Evolutionary conservation across 2,113 vertebrate genomes (phyloP).

Genomic region (Cyanocitta stelleri): DNA sequence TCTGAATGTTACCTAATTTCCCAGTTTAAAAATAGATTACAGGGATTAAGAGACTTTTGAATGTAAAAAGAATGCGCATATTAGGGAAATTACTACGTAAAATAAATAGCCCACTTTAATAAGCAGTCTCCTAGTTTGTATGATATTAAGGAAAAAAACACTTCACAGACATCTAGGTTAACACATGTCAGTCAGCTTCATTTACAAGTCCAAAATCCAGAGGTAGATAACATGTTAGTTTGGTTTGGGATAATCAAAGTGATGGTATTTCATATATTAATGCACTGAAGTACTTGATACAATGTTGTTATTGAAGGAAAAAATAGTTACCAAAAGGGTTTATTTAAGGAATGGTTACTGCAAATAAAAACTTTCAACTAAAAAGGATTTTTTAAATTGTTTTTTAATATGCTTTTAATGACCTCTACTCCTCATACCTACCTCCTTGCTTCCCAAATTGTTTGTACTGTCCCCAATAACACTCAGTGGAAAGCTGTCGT

Average conservation of each 20-base stretch:
- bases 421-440: slow-evolving; percentile 70
- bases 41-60: neutral
- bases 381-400: slow-evolving; percentile 41
- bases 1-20: neutral
- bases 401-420: slow-evolving; percentile 84
- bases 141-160: neutral
- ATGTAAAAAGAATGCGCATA: neutral
- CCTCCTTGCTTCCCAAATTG: slow-evolving; percentile 73
- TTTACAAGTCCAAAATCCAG: slow-evolving; percentile 16
- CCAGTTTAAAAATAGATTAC: slow-evolving; percentile 15
- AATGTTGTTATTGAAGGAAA: neutral
- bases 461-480: slow-evolving; percentile 80
- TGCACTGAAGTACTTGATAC: neutral
- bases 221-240: neutral
- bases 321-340: neutral
- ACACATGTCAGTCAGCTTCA: neutral
- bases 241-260: neutral
- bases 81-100: neutral
- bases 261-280: neutral
- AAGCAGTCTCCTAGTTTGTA: neutral
- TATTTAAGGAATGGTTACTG: neutral
- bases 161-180: neutral
- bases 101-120: neutral
- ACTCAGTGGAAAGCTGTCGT: slow-evolving; percentile 87
- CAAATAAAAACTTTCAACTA: slow-evolving; percentile 12